Base-by-base conservation (phyloP, 2,797 vertebrate genomes). In the Pempheris klunzingeri region DNA sequence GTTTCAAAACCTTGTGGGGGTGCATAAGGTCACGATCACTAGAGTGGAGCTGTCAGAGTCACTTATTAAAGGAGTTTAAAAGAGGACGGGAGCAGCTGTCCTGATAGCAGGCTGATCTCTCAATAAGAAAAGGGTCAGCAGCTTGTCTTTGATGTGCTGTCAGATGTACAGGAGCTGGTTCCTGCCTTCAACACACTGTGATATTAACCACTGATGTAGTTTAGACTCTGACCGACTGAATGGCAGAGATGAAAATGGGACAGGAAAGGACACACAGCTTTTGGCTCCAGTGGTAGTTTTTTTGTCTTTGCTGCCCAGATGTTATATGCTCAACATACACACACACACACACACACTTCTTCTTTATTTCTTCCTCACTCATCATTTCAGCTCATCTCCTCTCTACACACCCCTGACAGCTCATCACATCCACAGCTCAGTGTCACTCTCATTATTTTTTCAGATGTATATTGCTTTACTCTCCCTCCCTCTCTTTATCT, bases 391-490 rank as follows among this genome's bases (percentile, higher is more conserved):
- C 66, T 58, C 20, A 0, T 82, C 79, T 85, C 77, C 62, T 86
- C 72, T 81, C 71, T 64, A 34, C 54, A 38, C 61, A 43, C 61
- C 20, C 3, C 71, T 85, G 87, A 81, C 82, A 86, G 81, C 88
- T 88, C 88, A 65, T 83, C 77, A 76, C 76, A 84, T 84, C 74
- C 71, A 47, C 62, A 46, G 62, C 85, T 60, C 67, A 26, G 68
- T 77, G 78, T 90, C 85, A 80, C 77, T 84, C 41, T 87, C 47
- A 68, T 89, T 90, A 87, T 84, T 88, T 87, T 72, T 73, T 84
- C 68, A 73, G 63, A 86, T 80, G 54, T 83, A 78, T 84, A 79
- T 72, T 68, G 59, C 73, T 74, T 71, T 60, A 18, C 74, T 57
- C 64, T 66, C 61, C 13, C 52, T 69, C 60, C 6, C 46, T 36